A percentile compares a stretch with the other conserved stretches of the same genome.
Conservation (phyloP, 1,140 invertebrate genomes). For the Holcopasites calliopsidis region DNA sequence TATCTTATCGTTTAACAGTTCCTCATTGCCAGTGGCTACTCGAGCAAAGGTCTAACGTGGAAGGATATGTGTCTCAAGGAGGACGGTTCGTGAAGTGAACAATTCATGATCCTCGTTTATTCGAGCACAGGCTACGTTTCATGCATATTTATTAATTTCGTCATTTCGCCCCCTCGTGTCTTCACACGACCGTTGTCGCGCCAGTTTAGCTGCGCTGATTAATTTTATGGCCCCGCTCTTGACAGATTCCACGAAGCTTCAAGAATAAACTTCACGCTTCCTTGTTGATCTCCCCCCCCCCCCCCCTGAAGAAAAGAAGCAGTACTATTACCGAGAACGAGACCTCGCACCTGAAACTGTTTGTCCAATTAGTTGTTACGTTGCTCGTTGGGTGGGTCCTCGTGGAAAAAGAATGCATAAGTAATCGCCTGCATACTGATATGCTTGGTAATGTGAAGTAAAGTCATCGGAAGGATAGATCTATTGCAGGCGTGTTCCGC, state of each 20-base stretch:
- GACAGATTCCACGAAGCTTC: background rate
- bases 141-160: background rate
- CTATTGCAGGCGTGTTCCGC: too few species aligned
- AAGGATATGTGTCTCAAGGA: too few species aligned
- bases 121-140: too few species aligned
- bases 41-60: too few species aligned
- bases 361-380: background rate
- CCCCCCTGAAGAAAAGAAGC: background rate
- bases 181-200: background rate
- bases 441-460: background rate
- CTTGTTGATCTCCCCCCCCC: too few species aligned
- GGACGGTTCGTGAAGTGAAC: background rate
- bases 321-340: too few species aligned
- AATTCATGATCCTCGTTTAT: background rate
- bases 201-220: background rate
- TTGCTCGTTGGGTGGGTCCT: background rate
- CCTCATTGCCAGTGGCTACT: too few species aligned
- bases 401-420: background rate
- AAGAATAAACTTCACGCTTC: background rate
- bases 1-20: too few species aligned
- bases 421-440: background rate
- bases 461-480: background rate
- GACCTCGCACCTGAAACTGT: background rate
- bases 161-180: too few species aligned
- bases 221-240: background rate